These are phyloP conservation scores for Muschampia plurimacula DNA, from an alignment of 2,888 invertebrate genomes.

Conservation along the genomic window DNA sequence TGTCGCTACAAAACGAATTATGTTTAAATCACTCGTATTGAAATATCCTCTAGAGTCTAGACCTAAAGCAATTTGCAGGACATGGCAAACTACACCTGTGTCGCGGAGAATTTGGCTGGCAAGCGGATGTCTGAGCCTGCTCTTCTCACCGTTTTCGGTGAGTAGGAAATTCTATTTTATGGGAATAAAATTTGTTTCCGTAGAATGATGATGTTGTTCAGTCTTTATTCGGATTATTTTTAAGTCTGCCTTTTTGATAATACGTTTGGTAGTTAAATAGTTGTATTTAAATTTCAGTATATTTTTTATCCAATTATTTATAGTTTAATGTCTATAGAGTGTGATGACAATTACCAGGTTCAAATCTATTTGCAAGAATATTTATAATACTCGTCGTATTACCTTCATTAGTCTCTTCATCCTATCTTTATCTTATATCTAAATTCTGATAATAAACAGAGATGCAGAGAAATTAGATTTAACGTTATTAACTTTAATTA, in stretches of 20 bases:
- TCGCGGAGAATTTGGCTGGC: slow-evolving; percentile 96
- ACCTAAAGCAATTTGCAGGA: slow-evolving; percentile 82
- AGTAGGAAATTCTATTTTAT: slow-evolving; percentile 62
- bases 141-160: slow-evolving; percentile 95
- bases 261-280: neutral
- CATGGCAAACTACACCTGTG: slow-evolving; percentile 98
- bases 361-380: no score
- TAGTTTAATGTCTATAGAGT: no score
- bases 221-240: neutral
- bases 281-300: neutral
- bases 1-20: neutral
- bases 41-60: slow-evolving; percentile 26
- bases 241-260: neutral
- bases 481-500: no score
- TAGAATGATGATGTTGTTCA: neutral
- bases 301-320: neutral
- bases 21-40: slow-evolving; percentile 9
- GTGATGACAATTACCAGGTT: no score
- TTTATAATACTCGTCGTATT: no score
- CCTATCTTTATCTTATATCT: no score
- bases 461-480: no score
- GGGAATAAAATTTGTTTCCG: neutral
- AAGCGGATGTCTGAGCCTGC: slow-evolving; percentile 94
- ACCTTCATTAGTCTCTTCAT: no score
- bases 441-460: no score